These are phyloP conservation scores for Barypeithes pellucidus DNA, from an alignment of 2,888 invertebrate species.

Conservation along the genomic window DNA sequence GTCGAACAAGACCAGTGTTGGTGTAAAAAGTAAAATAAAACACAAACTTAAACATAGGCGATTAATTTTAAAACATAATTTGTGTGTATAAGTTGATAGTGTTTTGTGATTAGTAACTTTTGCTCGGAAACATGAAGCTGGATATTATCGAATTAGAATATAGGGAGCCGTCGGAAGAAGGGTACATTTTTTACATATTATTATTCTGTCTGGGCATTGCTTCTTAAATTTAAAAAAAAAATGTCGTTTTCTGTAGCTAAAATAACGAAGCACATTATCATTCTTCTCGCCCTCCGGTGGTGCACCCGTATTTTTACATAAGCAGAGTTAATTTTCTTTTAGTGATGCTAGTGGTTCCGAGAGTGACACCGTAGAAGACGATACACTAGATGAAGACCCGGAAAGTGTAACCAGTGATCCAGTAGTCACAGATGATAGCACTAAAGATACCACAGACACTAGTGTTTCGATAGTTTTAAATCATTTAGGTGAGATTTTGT, in stretches of 20 bases:
- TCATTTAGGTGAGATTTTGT: conserved; percentile 50
- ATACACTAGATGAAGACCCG: conserved; percentile 58
- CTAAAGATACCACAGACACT: conserved; percentile 54
- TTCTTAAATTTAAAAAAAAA: too few species aligned
- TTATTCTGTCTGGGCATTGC: too few species aligned
- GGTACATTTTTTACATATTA: conserved; percentile 30
- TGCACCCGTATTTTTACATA: too few species aligned
- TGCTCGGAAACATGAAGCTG: conserved; percentile 53
- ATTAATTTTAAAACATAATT: neutral
- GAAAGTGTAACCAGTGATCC: conserved; percentile 52
- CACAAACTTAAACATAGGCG: conserved; percentile 9
- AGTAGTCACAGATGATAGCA: conserved; percentile 56
- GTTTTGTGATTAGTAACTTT: neutral
- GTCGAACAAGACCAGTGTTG: neutral
- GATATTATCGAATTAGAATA: conserved; percentile 52
- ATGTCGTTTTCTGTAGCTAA: too few species aligned
- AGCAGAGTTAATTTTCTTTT: too few species aligned
- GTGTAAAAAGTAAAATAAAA: conserved; percentile 1
- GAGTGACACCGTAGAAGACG: conserved; percentile 62
- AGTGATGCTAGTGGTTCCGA: conserved; percentile 63
- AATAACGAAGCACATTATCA: too few species aligned
- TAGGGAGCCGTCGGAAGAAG: conserved; percentile 29
- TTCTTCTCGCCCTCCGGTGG: too few species aligned
- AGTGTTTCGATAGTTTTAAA: conserved; percentile 36
- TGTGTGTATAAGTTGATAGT: neutral